Evolutionary conservation across 92 coral and sea anemone genomes (phyloP).

Genomic region (Epizoanthus illoricatus): DNA sequence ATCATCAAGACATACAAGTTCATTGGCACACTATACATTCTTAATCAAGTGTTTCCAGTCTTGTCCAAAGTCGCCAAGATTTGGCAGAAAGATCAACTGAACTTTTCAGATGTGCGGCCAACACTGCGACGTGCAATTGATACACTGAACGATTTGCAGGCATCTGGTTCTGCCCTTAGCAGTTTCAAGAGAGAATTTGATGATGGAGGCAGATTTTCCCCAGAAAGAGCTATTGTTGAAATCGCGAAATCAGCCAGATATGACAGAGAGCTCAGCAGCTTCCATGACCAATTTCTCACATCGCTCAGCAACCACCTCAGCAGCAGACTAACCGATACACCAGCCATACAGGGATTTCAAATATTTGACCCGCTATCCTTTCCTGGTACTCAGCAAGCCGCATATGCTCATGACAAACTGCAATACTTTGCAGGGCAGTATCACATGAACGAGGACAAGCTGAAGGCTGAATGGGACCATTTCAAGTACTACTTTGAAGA

Average conservation of each 20-base stretch:
- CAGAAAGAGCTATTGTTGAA: constrained; percentile 8
- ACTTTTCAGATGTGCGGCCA: constrained; percentile 22
- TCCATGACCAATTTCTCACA: constrained; percentile 14
- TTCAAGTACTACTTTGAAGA: constrained; percentile 32
- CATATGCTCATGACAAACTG: constrained; percentile 2
- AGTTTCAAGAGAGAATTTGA: constrained; percentile 1
- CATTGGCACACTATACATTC: constrained; percentile 13
- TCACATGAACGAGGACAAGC: constrained; percentile 2
- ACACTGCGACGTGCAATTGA: constrained; percentile 13
- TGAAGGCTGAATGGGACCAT: constrained; percentile 24
- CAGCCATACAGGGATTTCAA: constrained; percentile 21
- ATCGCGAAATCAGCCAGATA: background rate
- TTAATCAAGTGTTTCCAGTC: constrained; percentile 18
- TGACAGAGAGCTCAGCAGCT: constrained; percentile 8
- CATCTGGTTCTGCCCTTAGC: background rate
- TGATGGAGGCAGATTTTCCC: constrained; percentile 10
- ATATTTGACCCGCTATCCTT: constrained; percentile 22
- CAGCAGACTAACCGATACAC: constrained; percentile 28
- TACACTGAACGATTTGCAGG: background rate
- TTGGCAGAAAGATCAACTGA: constrained; percentile 18
- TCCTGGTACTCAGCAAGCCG: constrained; percentile 18
- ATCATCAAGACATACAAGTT: constrained; percentile 16
- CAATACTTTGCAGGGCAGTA: constrained; percentile 17
- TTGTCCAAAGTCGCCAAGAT: background rate
- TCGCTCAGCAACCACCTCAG: constrained; percentile 25